Conservation (phyloP, 2,888 invertebrate genomes). For the Pycnomerus fuliginosus region DNA sequence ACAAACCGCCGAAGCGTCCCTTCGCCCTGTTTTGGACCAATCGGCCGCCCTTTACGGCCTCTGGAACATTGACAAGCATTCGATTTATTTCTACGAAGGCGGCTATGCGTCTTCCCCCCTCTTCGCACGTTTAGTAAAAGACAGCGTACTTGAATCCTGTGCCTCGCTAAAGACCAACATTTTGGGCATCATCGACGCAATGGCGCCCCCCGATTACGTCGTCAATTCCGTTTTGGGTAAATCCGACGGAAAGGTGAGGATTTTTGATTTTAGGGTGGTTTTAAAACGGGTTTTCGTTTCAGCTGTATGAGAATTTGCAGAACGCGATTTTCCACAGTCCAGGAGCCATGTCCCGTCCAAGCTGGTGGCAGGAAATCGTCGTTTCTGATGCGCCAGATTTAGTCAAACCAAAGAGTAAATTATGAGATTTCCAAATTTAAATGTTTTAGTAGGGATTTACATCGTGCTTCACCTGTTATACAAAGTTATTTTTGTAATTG, state of each 20-base stretch:
- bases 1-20: constrained; percentile 43
- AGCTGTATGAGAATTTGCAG: constrained; percentile 75
- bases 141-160: constrained; percentile 69
- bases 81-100: constrained; percentile 64
- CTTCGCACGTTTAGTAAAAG: constrained; percentile 64
- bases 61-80: constrained; percentile 61
- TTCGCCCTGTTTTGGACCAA: constrained; percentile 53
- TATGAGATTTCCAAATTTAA: constrained; percentile 28
- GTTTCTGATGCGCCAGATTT: constrained; percentile 43
- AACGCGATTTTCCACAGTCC: constrained; percentile 68
- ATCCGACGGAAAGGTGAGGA: constrained; percentile 77
- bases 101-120: constrained; percentile 39
- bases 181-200: constrained; percentile 77
- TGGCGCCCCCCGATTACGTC: constrained; percentile 88
- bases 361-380: constrained; percentile 71
- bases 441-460: too few relatives aligned
- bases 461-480: too few relatives aligned
- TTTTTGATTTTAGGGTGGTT: neutral
- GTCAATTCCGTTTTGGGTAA: constrained; percentile 83
- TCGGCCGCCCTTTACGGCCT: constrained; percentile 60
- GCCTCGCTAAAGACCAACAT: constrained; percentile 70
- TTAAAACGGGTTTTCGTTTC: constrained; percentile 32
- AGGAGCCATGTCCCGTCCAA: constrained; percentile 67
- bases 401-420: constrained; percentile 33
- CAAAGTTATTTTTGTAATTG: constrained; percentile 10